phyloP scores from a whole-genome alignment of 2,113 vertebrate genomes.

The Pheucticus melanocephalus region DNA sequence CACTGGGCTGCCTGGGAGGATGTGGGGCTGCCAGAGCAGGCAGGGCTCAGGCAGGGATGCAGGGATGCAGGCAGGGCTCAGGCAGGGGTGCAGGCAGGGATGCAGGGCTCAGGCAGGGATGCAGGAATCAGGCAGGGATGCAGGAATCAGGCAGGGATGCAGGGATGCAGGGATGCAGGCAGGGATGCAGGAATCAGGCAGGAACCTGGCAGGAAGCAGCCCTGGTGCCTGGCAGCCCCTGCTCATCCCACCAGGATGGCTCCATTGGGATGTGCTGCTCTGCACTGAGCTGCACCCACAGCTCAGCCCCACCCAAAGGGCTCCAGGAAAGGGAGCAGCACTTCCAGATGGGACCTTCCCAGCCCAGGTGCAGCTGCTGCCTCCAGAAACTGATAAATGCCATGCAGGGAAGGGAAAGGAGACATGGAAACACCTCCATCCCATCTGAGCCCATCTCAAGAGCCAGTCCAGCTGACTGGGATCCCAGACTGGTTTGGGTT shows the following conservation, averaged over 20 bases:
- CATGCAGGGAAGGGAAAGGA: not conserved
- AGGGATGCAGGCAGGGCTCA: no score
- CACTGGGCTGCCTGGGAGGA: not conserved
- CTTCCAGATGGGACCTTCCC: not conserved
- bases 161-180: not conserved
- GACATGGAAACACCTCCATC: not conserved
- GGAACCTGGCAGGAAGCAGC: not conserved
- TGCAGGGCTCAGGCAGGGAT: no score
- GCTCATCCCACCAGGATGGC: rapidly evolving
- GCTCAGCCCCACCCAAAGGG: not conserved
- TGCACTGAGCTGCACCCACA: not conserved
- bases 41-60: not conserved
- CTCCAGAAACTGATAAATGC: not conserved
- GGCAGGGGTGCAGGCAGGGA: no score
- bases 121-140: not conserved
- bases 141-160: not conserved
- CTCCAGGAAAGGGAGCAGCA: not conserved
- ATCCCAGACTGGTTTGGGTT: not conserved
- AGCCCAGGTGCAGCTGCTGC: not conserved
- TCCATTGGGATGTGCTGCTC: rapidly evolving
- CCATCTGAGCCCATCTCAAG: not conserved
- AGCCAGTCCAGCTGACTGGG: not conserved
- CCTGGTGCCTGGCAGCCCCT: not conserved
- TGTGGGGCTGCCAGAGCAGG: not conserved
- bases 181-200: not conserved